A percentile compares a stretch with the other conserved stretches of the same genome.
phyloP scores from a whole-genome alignment of 2,888 invertebrate species.

The Cryptocephalus primarius region DNA sequence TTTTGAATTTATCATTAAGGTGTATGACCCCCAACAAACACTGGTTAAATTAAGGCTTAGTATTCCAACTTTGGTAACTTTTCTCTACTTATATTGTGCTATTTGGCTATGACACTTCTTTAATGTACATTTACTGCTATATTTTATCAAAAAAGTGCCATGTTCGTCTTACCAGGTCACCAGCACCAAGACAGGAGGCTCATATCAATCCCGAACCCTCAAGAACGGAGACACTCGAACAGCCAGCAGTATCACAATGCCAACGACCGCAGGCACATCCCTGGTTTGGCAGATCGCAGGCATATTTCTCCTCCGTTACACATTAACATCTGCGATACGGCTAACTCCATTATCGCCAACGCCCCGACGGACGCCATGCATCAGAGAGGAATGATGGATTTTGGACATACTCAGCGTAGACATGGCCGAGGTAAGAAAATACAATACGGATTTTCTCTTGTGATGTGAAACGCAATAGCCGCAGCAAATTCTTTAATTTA shows the following conservation, averaged over 20 bases:
- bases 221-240: constrained; percentile 19
- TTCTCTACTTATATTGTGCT: too few species aligned
- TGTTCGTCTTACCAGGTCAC: too few species aligned
- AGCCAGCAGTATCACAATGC: constrained; percentile 21
- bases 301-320: constrained; percentile 44
- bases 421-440: constrained; percentile 28
- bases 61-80: too few species aligned
- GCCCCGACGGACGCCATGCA: constrained; percentile 27
- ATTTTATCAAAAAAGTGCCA: too few species aligned
- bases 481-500: too few species aligned
- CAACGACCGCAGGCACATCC: constrained; percentile 27
- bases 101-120: too few species aligned
- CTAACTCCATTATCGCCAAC: constrained; percentile 21
- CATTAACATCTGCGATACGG: constrained; percentile 43
- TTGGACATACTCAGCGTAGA: constrained; percentile 28
- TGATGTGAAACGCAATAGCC: too few species aligned
- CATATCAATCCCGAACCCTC: constrained; percentile 14
- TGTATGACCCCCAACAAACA: too few species aligned
- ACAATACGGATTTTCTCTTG: too few species aligned
- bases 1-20: too few species aligned
- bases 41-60: too few species aligned
- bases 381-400: constrained; percentile 31
- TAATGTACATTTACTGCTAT: too few species aligned
- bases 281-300: constrained; percentile 28
- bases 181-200: constrained; percentile 21